These are phyloP conservation scores for Passerculus sandwichensis DNA, from an alignment of 2,797 vertebrate genomes.

Conservation along the genomic window DNA sequence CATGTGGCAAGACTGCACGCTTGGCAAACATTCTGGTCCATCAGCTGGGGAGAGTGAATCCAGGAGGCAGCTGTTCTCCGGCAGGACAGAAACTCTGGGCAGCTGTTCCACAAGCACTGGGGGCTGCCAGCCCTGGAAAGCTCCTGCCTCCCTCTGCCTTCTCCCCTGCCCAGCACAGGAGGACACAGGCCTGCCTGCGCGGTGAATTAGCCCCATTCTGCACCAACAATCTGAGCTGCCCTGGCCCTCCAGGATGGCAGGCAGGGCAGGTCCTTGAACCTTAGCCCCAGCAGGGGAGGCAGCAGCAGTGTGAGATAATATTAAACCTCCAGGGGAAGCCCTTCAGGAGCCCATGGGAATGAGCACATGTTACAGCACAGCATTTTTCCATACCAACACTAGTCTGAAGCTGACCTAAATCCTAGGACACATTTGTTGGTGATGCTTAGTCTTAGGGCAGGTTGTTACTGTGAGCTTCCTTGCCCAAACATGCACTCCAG, in stretches of 20 bases:
- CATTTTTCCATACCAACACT: background rate
- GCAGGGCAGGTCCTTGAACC: background rate
- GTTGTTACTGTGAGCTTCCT: background rate
- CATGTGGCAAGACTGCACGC: background rate
- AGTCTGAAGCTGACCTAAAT: background rate
- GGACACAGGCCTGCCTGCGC: background rate
- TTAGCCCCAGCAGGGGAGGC: background rate
- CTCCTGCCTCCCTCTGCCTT: background rate
- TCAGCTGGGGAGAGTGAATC: background rate
- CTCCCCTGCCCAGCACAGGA: background rate
- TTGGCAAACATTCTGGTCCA: background rate
- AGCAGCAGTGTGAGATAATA: background rate
- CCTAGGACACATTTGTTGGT: background rate
- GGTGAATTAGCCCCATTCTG: background rate
- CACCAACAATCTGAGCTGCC: background rate
- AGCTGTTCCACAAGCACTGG: background rate
- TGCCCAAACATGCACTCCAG: background rate
- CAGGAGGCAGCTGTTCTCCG: background rate
- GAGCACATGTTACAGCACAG: accelerated
- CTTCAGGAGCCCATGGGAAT: background rate
- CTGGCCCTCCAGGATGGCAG: background rate
- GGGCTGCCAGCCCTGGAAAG: background rate
- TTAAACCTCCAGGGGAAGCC: background rate
- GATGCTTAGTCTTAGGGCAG: background rate
- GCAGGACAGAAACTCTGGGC: background rate